Percentiles rank a stretch among this genome's conserved stretches.
phyloP scores from a whole-genome alignment of 2,113 vertebrate genomes.

The Speoplatyrhinus poulsoni region DNA sequence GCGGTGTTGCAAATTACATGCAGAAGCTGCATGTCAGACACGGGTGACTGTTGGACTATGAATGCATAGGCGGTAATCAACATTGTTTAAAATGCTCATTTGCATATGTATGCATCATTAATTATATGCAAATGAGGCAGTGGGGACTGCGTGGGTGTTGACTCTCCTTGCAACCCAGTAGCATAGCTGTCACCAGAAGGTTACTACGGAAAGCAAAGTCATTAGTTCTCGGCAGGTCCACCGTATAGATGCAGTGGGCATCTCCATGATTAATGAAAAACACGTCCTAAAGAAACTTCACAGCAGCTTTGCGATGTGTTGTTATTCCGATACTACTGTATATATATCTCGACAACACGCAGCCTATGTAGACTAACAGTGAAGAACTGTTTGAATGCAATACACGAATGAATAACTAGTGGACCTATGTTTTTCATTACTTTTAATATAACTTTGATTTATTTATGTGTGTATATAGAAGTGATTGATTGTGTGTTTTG shows the following conservation, averaged over 20 bases:
- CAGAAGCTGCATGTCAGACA: conserved; percentile 76
- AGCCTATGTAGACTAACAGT: conserved; percentile 27
- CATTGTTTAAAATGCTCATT: conserved; percentile 78
- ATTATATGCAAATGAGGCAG: conserved; percentile 77
- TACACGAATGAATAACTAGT: conserved; percentile 19
- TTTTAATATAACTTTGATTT: conserved; percentile 7
- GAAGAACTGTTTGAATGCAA: conserved; percentile 27
- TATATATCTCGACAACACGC: conserved; percentile 13
- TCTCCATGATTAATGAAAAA: conserved; percentile 59
- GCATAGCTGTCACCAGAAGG: conserved; percentile 74
- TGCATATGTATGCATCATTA: conserved; percentile 80
- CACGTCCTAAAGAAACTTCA: conserved; percentile 44
- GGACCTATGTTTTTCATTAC: background rate
- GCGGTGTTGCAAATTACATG: conserved; percentile 71
- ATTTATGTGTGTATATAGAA: conserved; percentile 13
- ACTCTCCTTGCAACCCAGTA: conserved; percentile 73
- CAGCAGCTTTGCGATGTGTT: conserved; percentile 20
- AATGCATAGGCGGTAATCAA: conserved; percentile 79
- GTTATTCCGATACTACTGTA: background rate
- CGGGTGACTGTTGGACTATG: conserved; percentile 76
- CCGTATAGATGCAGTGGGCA: conserved; percentile 44
- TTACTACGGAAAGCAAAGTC: conserved; percentile 67
- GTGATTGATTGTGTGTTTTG: conserved; percentile 27
- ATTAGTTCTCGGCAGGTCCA: conserved; percentile 57
- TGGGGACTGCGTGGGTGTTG: conserved; percentile 51